Evolutionary conservation across 2,113 vertebrate genomes (phyloP).

Genomic region (Oceanodroma tethys): DNA sequence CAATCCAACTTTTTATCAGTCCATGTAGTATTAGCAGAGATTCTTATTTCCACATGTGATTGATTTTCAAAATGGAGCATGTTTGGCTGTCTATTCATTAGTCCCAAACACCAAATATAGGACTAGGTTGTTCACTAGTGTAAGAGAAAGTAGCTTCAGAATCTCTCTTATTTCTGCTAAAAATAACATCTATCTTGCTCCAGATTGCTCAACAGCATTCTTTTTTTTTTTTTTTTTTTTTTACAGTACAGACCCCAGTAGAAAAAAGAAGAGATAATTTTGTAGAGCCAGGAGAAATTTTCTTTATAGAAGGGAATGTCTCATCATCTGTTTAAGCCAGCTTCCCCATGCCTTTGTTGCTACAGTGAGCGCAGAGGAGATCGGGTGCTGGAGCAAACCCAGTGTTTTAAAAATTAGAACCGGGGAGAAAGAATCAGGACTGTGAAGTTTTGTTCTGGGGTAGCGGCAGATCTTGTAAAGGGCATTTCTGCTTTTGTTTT

Average conservation of each 20-base stretch:
- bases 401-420: neutral
- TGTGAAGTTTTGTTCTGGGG: neutral
- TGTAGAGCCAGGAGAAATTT: neutral
- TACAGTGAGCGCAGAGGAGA: neutral
- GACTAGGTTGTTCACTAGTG: neutral
- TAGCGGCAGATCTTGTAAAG: neutral
- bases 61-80: neutral
- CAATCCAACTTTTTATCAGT: neutral
- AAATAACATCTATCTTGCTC: neutral
- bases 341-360: neutral
- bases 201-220: neutral
- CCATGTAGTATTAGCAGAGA: neutral
- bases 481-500: neutral
- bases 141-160: neutral
- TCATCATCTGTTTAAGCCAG: neutral
- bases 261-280: neutral
- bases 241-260: neutral
- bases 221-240: neutral
- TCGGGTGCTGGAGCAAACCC: neutral
- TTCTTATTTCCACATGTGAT: neutral
- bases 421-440: neutral
- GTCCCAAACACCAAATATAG: neutral
- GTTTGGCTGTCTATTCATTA: neutral
- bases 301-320: neutral
- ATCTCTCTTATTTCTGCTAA: conserved; percentile 2